Evolutionary conservation across 2,888 invertebrate species (phyloP), one percentile per base, ranked within the genome.

Genomic region (Coenonympha arcania): DNA sequence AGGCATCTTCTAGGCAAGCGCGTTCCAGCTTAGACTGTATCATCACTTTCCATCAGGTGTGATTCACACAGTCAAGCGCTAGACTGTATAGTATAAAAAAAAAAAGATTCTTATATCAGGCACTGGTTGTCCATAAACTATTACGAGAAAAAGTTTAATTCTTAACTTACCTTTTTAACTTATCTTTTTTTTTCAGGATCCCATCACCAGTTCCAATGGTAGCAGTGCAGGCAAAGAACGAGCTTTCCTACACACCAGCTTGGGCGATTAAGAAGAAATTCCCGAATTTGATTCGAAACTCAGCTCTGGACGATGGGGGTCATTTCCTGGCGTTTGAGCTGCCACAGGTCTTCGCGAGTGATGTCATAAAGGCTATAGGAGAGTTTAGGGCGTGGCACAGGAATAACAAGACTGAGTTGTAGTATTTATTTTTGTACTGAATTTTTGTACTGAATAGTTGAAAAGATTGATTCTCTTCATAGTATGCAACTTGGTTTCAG

Each of bases 261-360:
- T 83, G 79, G 44, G 69, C 92, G 16, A 61, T 93, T 2, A 79
- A 80, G 39, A 71, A 84, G 2, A 90, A 89, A 60, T 94, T 78
- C 68, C 65, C 66, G 0, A 92, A 94, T 67, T 64, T 95, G 3
- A 81, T 93, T 0, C 90, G 90, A 28, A 87, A 87, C 50, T 90
- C 88, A 0, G 82, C 90, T 33, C 67, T 90, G 48, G 72, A 87
- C 0, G 79, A 88, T 2, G 95, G 94, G 1, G 96, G 96, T 0
- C 96, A 97, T 73, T 97, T 96, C 82, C 89, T 92, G 0, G 95
- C 95, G 0, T 87, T 95, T 41, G 94, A 97, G 71, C 79, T 90
- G 57, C 95, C 96, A 0, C 68, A 89, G 54, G 60, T 90, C 0
- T 76, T 95, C 24, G 88, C 93, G 4, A 78, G 89, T 1, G 94